These are phyloP conservation scores for Desmodus rotundus DNA, from an alignment of 2,113 vertebrate species.

Conservation along the genomic window DNA sequence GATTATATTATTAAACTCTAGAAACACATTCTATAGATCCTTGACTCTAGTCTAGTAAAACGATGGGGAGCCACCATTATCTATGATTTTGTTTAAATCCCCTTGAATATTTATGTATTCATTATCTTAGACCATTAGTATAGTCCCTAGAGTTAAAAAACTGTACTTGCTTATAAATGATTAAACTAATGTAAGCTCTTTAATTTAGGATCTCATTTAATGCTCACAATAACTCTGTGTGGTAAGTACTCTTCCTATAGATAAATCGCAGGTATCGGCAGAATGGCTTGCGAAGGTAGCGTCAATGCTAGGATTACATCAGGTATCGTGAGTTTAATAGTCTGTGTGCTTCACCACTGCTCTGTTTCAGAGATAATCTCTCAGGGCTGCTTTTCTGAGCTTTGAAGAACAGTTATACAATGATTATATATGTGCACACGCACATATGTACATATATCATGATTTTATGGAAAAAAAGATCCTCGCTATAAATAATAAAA, in stretches of 20 bases:
- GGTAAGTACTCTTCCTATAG: neutral
- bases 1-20: neutral
- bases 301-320: neutral
- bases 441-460: neutral
- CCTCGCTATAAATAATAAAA: neutral
- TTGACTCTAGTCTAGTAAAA: neutral
- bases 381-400: neutral
- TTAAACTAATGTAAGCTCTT: slow-evolving; percentile 7
- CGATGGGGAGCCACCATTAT: neutral
- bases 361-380: neutral
- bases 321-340: neutral
- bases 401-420: neutral
- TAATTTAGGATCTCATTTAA: slow-evolving; percentile 43
- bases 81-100: slow-evolving; percentile 26
- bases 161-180: slow-evolving; percentile 23
- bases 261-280: neutral
- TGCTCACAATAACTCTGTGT: neutral
- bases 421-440: too few relatives aligned
- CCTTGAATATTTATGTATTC: slow-evolving; percentile 21
- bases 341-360: neutral
- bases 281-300: neutral
- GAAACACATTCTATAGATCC: neutral
- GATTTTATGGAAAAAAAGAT: neutral
- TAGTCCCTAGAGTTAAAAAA: neutral
- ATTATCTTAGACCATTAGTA: neutral